Evolutionary conservation across 2,113 vertebrate genomes (phyloP).

Genomic region (Probosciger aterrimus): DNA sequence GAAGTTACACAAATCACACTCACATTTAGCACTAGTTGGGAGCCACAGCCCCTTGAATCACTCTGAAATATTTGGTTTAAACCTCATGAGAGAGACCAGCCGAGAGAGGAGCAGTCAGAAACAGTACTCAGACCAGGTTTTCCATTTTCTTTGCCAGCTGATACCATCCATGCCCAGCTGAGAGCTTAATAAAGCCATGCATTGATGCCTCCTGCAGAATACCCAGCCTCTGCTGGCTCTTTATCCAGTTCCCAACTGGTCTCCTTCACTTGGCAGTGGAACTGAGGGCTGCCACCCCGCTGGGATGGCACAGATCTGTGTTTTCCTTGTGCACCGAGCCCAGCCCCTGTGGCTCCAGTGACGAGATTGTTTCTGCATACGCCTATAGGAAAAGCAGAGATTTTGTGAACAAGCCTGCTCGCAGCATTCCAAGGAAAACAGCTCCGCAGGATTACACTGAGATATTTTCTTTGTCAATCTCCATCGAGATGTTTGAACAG

Average conservation of each 20-base stretch:
- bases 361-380: conserved; percentile 63
- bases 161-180: neutral
- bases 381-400: conserved; percentile 72
- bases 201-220: neutral
- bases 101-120: neutral
- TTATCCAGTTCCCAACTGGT: conserved; percentile 30
- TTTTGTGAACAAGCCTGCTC: conserved; percentile 64
- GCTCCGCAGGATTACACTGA: conserved; percentile 44
- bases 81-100: neutral
- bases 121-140: neutral
- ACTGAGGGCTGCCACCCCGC: conserved; percentile 51
- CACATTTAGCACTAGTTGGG: neutral
- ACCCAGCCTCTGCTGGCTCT: neutral
- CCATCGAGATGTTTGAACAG: conserved; percentile 33
- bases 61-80: neutral
- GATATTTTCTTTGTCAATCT: conserved; percentile 72
- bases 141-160: neutral
- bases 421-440: conserved; percentile 74
- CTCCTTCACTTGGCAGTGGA: conserved; percentile 38
- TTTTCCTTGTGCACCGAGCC: conserved; percentile 56
- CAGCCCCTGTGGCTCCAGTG: conserved; percentile 57
- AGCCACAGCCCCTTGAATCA: neutral
- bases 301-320: conserved; percentile 53
- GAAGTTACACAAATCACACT: too few species aligned
- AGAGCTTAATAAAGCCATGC: neutral